Evolutionary conservation across 2,797 vertebrate genomes (phyloP).

Genomic region (Enteromius anoplus): DNA sequence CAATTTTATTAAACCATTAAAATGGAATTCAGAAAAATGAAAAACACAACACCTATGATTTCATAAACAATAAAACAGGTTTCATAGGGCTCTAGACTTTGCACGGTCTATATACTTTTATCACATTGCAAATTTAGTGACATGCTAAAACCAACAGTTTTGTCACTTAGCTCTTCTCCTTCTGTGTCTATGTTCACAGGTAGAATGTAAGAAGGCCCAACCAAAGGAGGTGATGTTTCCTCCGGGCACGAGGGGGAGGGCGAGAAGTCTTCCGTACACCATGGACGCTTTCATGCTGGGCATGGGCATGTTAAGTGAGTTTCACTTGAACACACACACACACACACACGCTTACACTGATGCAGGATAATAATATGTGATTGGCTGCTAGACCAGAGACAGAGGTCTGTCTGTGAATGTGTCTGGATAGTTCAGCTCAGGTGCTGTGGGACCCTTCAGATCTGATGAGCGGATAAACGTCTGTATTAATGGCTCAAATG

Average conservation of each 20-base stretch:
- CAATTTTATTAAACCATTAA: not conserved
- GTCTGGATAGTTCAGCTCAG: not conserved
- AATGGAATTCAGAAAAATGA: not conserved
- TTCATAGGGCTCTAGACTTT: not conserved
- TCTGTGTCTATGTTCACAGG: conserved; percentile 71
- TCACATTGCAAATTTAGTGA: not conserved
- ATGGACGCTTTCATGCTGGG: conserved; percentile 93
- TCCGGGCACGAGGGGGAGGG: conserved; percentile 87
- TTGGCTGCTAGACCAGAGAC: conserved; percentile 7
- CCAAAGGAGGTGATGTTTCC: conserved; percentile 94
- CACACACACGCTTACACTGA: too few species aligned
- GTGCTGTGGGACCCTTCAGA: conserved; percentile 9
- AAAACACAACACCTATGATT: not conserved
- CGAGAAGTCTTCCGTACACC: conserved; percentile 87
- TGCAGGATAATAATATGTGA: not conserved
- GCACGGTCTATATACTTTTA: not conserved
- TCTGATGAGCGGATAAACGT: conserved; percentile 82
- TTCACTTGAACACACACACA: not conserved
- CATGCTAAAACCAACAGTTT: not conserved
- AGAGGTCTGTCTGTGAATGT: conserved; percentile 6
- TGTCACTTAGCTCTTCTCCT: not conserved
- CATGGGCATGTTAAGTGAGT: conserved; percentile 93
- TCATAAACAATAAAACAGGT: not conserved
- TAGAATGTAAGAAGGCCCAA: conserved; percentile 95
- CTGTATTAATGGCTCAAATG: conserved; percentile 93